Evolutionary conservation across 2,113 vertebrate genomes (phyloP), one percentile per base, ranked within the genome.

Genomic region (Pao palembangensis): DNA sequence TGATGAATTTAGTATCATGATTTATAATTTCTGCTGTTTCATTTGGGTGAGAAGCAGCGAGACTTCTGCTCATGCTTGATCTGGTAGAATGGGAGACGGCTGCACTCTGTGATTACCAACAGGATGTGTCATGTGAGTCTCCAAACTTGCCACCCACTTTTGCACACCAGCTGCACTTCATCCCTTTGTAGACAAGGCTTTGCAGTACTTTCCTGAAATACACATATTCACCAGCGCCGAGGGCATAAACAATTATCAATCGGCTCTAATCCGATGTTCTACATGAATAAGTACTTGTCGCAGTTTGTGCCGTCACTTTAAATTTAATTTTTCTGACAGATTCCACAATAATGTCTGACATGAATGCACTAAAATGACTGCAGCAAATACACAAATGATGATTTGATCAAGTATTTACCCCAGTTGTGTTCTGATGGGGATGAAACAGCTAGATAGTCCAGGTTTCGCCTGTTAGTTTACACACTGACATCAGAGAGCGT

Each of bases 201-300:
- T 87, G 86, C 83, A 74, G 69, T 59, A 87, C 85, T 90, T 85
- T 69, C 85, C 83, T 83, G 76, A 86, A 82, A 89, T 67, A 77
- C 86, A 80, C 78, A 83, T 77, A 88, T 91, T 88, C 78, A 85
- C 88, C 84, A 78, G 75, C 85, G 85, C 81, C 75, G 69, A 74
- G 63, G 88, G 84, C 88, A 90, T 87, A 89, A 91, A 87, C 87
- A 92, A 87, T 88, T 88, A 88, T 90, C 78, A 88, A 74, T 92
- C 87, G 81, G 74, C 85, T 85, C 76, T 88, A 87, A 90, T 90
- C 82, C 85, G 81, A 74, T 81, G 84, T 89, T 92, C 74, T 64
- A 61, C 86, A 85, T 76, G 78, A 82, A 88, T 86, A 89, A 85
- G 80, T 84, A 69, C 69, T 69, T 74, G 81, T 28, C 25, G 25